Percentiles rank a stretch among this genome's conserved stretches.
Conservation (phyloP, 2,113 vertebrate species). For the Sphaerodactylus townsendi region DNA sequence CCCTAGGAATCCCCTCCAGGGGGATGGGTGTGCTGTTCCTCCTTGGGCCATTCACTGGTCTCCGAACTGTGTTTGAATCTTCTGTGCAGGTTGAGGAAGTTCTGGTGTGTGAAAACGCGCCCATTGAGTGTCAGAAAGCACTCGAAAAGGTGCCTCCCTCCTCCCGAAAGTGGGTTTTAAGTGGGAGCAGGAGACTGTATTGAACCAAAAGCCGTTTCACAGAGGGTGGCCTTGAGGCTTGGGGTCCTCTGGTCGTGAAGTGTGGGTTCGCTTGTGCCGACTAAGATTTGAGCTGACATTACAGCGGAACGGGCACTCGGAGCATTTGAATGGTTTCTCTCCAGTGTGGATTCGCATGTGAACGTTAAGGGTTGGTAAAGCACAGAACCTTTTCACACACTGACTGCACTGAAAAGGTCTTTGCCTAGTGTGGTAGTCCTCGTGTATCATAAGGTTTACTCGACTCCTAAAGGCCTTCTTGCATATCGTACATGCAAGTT, state of each 20-base stretch:
- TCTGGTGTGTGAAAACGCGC: neutral
- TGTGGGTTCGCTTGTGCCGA: neutral
- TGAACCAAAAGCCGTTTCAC: neutral
- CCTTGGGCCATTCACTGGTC: too few species aligned
- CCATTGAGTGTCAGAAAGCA: neutral
- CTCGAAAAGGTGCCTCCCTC: neutral
- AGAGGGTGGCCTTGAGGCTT: too few species aligned
- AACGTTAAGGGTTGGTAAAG: neutral
- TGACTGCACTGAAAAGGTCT: neutral
- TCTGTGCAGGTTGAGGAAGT: neutral
- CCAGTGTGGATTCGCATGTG: slow-evolving; percentile 3
- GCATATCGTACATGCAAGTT: neutral
- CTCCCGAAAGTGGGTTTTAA: neutral
- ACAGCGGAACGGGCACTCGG: neutral
- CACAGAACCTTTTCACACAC: neutral
- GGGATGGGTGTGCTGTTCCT: neutral
- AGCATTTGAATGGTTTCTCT: neutral
- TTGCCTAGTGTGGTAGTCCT: neutral
- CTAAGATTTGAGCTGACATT: neutral
- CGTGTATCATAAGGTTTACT: neutral
- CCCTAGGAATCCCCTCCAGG: neutral
- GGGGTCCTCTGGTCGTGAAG: too few species aligned
- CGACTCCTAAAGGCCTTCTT: neutral
- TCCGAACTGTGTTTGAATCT: neutral
- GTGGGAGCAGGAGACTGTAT: neutral